Evolutionary conservation across 2,888 invertebrate species (phyloP).

Genomic region (Gasteruption jaculator): DNA sequence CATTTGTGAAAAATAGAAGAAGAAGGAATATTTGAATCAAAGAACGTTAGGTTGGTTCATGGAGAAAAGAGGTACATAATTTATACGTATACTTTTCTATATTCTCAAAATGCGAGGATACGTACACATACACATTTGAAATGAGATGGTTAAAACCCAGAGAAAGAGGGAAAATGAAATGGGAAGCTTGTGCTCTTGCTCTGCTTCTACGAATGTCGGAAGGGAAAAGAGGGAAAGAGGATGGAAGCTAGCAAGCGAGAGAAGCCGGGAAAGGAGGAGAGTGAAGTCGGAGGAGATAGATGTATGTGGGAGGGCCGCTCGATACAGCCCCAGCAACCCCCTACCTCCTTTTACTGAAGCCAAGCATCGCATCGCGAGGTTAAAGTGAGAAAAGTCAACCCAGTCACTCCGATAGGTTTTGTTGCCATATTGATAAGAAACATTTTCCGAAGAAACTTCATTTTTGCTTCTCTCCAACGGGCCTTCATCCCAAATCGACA

Average conservation of each 20-base stretch:
- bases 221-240: constrained; percentile 47
- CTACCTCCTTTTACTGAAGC: constrained; percentile 39
- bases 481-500: too few relatives aligned
- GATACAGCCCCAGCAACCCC: constrained; percentile 52
- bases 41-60: constrained; percentile 34
- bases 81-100: too few relatives aligned
- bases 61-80: constrained; percentile 30
- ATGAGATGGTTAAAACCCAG: too few relatives aligned
- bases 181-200: too few relatives aligned
- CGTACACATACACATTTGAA: too few relatives aligned
- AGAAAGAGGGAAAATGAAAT: too few relatives aligned
- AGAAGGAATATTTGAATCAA: neutral
- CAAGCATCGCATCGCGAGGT: constrained; percentile 51
- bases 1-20: constrained; percentile 4
- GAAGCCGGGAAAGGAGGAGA: constrained; percentile 33
- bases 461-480: too few relatives aligned
- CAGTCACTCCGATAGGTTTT: constrained; percentile 47
- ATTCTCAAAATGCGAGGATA: too few relatives aligned
- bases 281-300: constrained; percentile 48
- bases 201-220: constrained; percentile 47
- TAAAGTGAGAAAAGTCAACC: constrained; percentile 52
- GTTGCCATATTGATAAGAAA: too few relatives aligned
- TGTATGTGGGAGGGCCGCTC: constrained; percentile 53
- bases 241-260: constrained; percentile 34
- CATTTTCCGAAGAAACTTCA: too few relatives aligned